phyloP scores from a whole-genome alignment of 2,113 vertebrate genomes.

The Pygoscelis antarcticus region DNA sequence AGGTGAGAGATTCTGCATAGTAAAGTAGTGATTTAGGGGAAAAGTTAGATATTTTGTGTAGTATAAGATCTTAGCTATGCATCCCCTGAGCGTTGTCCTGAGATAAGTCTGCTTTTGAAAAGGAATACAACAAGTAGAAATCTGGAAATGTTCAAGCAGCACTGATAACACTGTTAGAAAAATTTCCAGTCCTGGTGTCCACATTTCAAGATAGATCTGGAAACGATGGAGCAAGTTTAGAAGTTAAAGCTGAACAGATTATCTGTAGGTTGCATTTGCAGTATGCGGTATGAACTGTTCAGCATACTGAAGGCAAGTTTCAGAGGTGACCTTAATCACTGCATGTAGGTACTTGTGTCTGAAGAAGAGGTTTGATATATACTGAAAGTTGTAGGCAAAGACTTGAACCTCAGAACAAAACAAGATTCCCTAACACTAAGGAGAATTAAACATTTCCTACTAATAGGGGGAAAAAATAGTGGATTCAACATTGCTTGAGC shows the following conservation, averaged over 20 bases:
- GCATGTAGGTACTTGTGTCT: background rate
- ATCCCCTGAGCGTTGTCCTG: background rate
- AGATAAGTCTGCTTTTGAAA: background rate
- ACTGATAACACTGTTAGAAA: background rate
- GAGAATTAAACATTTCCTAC: background rate
- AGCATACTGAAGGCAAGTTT: background rate
- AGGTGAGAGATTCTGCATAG: background rate
- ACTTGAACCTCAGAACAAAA: background rate
- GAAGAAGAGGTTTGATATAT: background rate
- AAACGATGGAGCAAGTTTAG: background rate
- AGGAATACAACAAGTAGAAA: background rate
- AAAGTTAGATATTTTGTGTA: background rate
- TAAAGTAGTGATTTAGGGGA: background rate
- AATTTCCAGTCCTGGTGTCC: background rate
- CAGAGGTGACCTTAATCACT: background rate
- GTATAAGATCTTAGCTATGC: background rate
- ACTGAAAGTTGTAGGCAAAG: background rate
- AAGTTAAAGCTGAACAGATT: background rate
- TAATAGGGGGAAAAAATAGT: background rate
- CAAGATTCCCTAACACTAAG: background rate
- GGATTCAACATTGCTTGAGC: background rate
- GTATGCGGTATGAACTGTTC: background rate
- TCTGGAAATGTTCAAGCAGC: background rate
- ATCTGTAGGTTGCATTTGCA: background rate
- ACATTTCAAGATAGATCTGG: background rate